Evolutionary conservation across 1,140 invertebrate species (phyloP).

Genomic region (Eurosta solidaginis): DNA sequence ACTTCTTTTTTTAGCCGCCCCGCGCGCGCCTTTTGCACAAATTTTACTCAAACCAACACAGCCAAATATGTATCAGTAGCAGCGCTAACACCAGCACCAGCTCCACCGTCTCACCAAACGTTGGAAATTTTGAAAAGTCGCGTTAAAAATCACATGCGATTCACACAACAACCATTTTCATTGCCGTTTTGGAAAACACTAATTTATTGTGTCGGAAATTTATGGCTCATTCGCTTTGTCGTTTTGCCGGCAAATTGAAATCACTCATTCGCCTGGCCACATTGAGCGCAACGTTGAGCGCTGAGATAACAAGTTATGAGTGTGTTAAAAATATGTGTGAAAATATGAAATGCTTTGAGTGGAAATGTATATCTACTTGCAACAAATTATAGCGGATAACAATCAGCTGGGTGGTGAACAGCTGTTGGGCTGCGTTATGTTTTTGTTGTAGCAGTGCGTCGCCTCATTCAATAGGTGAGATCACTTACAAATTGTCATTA

Average conservation of each 20-base stretch:
- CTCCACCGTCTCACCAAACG: too few species aligned
- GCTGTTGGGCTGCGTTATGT: too few species aligned
- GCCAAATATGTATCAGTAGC: too few species aligned
- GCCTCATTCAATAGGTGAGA: too few species aligned
- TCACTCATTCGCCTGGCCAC: not conserved
- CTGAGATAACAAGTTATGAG: not conserved
- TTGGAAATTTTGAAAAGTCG: too few species aligned
- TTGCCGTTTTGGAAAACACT: slow-evolving; percentile 25
- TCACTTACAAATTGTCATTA: too few species aligned
- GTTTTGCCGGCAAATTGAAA: not conserved
- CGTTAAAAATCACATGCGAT: not conserved
- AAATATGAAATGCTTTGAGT: not conserved
- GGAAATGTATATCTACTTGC: not conserved
- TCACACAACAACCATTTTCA: not conserved
- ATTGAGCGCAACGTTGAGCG: not conserved
- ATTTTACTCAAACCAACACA: too few species aligned
- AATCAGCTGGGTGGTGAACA: not conserved
- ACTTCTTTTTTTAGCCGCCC: too few species aligned
- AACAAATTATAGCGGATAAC: not conserved
- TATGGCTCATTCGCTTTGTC: slow-evolving; percentile 4
- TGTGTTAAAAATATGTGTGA: too few species aligned
- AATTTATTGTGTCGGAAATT: not conserved
- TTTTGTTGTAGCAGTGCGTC: too few species aligned
- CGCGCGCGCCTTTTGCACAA: too few species aligned
- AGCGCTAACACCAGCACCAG: too few species aligned